Conservation (phyloP, 2,888 invertebrate genomes). For the Drosophila aldrichi region DNA sequence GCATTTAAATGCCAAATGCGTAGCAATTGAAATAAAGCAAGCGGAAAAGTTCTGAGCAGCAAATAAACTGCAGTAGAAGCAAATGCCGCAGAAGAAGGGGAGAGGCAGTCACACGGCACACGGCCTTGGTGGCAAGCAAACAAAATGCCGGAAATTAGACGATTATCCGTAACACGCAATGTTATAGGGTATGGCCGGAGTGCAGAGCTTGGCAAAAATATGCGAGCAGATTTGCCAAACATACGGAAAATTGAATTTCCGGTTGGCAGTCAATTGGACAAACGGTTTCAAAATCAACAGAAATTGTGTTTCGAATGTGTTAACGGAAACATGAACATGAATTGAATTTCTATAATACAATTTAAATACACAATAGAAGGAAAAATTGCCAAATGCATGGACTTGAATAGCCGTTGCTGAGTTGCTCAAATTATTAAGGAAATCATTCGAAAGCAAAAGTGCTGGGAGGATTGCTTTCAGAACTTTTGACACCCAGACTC, state of each 20-base stretch:
- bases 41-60: constrained; percentile 18
- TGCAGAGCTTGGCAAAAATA: constrained; percentile 1
- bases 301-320: constrained; percentile 39
- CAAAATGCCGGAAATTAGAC: constrained; percentile 72
- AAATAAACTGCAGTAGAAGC: constrained; percentile 20
- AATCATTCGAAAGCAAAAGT: neutral
- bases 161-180: constrained; percentile 52
- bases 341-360: constrained; percentile 34
- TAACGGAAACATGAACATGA: constrained; percentile 54
- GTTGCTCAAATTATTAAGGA: neutral
- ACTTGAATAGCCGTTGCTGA: neutral
- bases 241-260: constrained; percentile 70
- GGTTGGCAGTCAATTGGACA: constrained; percentile 29
- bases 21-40: constrained; percentile 25
- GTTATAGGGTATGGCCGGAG: neutral
- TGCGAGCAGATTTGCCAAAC: constrained; percentile 26
- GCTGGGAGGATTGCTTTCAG: too few relatives aligned
- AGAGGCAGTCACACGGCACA: neutral
- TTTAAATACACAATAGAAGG: constrained; percentile 12
- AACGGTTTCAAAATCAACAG: constrained; percentile 30
- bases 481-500: too few relatives aligned
- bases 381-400: neutral
- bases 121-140: constrained; percentile 25
- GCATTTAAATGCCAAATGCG: constrained; percentile 21
- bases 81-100: neutral